Percentiles rank a stretch among this genome's conserved stretches.
Conservation (phyloP, 2,113 vertebrate species). For the Lycocorax pyrrhopterus region DNA sequence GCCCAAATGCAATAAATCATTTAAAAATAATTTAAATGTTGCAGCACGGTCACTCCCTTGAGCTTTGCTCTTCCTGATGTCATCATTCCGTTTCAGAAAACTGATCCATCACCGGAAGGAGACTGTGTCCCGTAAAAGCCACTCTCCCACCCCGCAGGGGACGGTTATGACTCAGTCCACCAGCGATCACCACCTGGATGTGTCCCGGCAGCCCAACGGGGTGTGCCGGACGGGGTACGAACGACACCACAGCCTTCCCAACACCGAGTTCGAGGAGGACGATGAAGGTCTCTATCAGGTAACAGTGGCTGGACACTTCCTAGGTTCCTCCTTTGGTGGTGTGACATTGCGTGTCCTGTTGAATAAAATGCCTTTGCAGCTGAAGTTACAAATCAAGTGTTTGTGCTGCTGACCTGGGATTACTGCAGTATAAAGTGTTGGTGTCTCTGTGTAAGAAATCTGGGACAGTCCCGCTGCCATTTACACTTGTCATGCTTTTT, state of each 20-base stretch:
- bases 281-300: slow-evolving; percentile 88
- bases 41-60: neutral
- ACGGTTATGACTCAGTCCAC: slow-evolving; percentile 79
- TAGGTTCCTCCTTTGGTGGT: neutral
- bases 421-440: neutral
- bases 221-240: slow-evolving; percentile 71
- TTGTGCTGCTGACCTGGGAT: neutral
- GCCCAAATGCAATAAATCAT: neutral
- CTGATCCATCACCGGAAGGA: slow-evolving; percentile 97
- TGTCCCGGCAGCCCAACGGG: slow-evolving; percentile 80
- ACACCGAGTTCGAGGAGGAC: slow-evolving; percentile 78
- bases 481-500: neutral
- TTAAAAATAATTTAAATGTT: neutral
- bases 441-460: neutral
- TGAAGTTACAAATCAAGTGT: neutral
- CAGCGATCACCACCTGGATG: slow-evolving; percentile 87
- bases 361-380: neutral
- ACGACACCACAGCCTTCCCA: slow-evolving; percentile 78
- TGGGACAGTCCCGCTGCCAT: neutral
- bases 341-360: neutral
- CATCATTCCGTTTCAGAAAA: slow-evolving; percentile 75
- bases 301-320: neutral
- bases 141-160: slow-evolving; percentile 72
- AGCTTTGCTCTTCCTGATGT: neutral
- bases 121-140: slow-evolving; percentile 84